Evolutionary conservation across 1,140 invertebrate genomes (phyloP), one percentile per base, ranked within the genome.

Genomic region (Mercenaria mercenaria): DNA sequence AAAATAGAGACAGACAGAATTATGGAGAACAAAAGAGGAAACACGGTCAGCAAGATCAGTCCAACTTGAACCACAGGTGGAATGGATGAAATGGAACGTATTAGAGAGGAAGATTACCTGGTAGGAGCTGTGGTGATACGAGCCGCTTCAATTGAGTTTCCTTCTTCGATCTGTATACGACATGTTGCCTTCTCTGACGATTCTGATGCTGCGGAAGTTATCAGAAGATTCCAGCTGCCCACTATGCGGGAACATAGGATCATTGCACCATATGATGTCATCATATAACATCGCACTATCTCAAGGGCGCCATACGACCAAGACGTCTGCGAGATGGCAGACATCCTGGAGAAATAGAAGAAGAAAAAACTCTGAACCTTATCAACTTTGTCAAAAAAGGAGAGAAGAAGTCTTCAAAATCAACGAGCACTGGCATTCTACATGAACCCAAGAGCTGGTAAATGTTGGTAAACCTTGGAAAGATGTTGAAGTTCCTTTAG

Each of bases 81-180:
- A n/a, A 29, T 83, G 59, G 37, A 83, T 13, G 10, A 81, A 56
- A 34, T 59, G 47, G 79, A 61, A 83, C 32, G 29, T 88, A 29
- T 79, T 83, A 72, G 23, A 80, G 13, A 26, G 56, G 64, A 56
- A 83, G 20, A 23, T 79, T 32, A 88, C 85, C 43, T 80, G 67
- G 81, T 43, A 41, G 39, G 80, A 91, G 8, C 43, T 69, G 56
- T 91, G 69, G 85, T 74, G 85, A n/a, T 67, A 50, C 20, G 80
- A 84, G 26, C 90, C 69, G n/a, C n/a, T n/a, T n/a, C n/a, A n/a
- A n/a, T n/a, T n/a, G n/a, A 29, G 43, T 69, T 90, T 86, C 56
- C 43, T 81, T 13, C 76, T 86, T 18, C 18, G 83, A 43, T 80
- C 76, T 79, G n/a, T n/a, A 23, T 76, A 50, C 52, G 84, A 77